A percentile compares a stretch with the other conserved stretches of the same genome.
These are phyloP conservation scores for Drosophila fulvimacula DNA, from an alignment of 2,888 invertebrate genomes.

Conservation along the genomic window DNA sequence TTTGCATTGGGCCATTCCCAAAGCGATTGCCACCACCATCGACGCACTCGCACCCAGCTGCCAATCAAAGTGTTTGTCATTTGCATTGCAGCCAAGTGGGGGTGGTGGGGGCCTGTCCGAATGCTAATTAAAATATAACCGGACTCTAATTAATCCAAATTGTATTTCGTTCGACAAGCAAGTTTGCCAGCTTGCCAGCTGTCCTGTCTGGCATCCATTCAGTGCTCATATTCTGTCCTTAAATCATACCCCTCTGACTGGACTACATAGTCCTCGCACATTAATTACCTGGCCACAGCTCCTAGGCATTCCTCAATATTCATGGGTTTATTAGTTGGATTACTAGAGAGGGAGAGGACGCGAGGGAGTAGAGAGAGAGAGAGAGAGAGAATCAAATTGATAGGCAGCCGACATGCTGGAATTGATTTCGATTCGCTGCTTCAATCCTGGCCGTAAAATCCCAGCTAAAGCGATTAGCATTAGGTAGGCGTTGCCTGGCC, in stretches of 20 bases:
- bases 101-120: slow-evolving; percentile 16
- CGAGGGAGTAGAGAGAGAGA: background rate
- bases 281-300: background rate
- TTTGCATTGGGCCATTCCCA: slow-evolving; percentile 6
- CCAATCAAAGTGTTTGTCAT: slow-evolving; percentile 42
- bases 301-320: slow-evolving; percentile 1
- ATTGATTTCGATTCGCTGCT: background rate
- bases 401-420: background rate
- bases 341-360: background rate
- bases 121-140: slow-evolving; percentile 68
- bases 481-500: background rate
- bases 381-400: slow-evolving; percentile 43
- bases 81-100: slow-evolving; percentile 33
- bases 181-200: background rate
- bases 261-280: background rate
- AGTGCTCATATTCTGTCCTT: background rate
- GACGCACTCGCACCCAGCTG: background rate
- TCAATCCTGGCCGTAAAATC: background rate
- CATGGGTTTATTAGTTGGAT: background rate
- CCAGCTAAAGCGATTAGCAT: background rate
- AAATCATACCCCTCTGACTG: background rate
- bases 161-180: slow-evolving; percentile 64
- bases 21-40: background rate
- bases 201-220: background rate
- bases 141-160: slow-evolving; percentile 72